phyloP scores from a whole-genome alignment of 2,113 vertebrate genomes.

The Leucopternis melanops region DNA sequence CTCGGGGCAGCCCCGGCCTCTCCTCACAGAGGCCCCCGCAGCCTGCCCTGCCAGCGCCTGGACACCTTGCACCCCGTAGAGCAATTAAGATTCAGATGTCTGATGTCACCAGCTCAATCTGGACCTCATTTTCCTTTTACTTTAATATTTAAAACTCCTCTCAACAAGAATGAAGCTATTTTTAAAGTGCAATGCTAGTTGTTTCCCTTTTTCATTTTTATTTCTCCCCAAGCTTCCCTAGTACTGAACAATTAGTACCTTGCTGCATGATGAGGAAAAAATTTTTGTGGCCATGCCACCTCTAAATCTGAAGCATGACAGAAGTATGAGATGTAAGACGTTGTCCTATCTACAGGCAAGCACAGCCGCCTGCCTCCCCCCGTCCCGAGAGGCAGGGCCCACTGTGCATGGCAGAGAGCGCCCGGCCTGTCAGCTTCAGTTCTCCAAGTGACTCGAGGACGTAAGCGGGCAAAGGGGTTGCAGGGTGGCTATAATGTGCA shows the following conservation, averaged over 20 bases:
- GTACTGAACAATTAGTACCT: neutral
- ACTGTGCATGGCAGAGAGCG: accelerated
- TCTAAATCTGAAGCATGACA: neutral
- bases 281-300: accelerated
- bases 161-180: accelerated
- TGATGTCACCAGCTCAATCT: neutral
- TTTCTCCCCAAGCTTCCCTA: neutral
- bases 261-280: accelerated
- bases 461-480: neutral
- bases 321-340: neutral
- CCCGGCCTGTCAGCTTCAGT: neutral
- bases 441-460: neutral
- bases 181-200: accelerated
- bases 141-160: neutral
- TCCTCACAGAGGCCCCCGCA: neutral
- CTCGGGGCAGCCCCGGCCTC: accelerated
- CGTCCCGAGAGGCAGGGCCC: neutral
- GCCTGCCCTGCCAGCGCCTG: accelerated
- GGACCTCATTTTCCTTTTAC: neutral
- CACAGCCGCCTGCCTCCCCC: neutral
- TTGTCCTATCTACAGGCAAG: neutral
- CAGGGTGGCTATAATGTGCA: neutral
- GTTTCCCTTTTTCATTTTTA: neutral
- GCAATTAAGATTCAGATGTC: neutral
- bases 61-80: accelerated